These are phyloP conservation scores for Dipodomys merriami DNA, from an alignment of 2,113 vertebrate genomes.

Conservation along the genomic window DNA sequence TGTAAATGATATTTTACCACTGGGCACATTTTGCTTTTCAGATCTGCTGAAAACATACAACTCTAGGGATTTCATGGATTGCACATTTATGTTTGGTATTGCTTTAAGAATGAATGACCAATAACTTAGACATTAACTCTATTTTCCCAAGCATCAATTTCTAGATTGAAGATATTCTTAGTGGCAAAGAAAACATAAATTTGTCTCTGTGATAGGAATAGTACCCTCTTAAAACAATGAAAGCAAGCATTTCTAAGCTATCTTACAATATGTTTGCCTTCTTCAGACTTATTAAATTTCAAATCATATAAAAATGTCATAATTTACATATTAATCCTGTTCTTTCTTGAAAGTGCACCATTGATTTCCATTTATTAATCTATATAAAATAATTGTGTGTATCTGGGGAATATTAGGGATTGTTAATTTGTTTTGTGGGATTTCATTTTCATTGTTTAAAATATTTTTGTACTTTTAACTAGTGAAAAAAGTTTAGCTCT, in stretches of 20 bases:
- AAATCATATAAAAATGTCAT: neutral
- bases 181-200: neutral
- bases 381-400: neutral
- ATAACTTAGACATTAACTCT: neutral
- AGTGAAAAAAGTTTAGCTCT: neutral
- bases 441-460: too few relatives aligned
- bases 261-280: neutral
- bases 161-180: neutral
- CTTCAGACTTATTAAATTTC: neutral
- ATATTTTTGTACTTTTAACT: neutral
- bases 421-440: neutral
- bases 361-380: neutral
- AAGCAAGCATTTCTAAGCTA: neutral
- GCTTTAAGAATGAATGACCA: neutral
- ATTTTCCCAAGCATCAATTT: neutral
- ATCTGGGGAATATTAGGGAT: neutral
- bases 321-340: neutral
- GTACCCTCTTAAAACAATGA: neutral
- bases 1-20: neutral
- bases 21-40: constrained; percentile 14
- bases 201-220: neutral
- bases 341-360: neutral
- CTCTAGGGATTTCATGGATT: neutral
- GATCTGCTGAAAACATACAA: neutral
- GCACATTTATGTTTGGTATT: neutral